phyloP scores from a whole-genome alignment of 2,113 vertebrate genomes.

The Ellobius talpinus region DNA sequence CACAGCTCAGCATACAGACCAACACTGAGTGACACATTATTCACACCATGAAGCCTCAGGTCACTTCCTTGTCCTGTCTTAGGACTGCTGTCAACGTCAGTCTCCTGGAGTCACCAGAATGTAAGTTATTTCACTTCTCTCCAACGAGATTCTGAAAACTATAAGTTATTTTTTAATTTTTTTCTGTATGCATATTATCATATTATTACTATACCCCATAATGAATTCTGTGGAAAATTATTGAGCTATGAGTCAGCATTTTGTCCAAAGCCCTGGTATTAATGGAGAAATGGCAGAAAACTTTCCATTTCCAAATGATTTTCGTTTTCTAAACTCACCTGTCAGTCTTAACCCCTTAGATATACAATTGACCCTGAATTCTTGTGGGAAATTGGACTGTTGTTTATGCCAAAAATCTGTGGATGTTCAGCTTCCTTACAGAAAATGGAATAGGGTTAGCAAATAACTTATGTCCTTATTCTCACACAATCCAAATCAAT shows the following conservation, averaged over 20 bases:
- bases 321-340: background rate
- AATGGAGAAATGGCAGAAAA: background rate
- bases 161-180: background rate
- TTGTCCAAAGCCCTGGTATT: background rate
- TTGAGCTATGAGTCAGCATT: background rate
- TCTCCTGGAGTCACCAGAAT: background rate
- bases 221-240: background rate
- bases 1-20: background rate
- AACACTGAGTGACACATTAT: background rate
- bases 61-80: background rate
- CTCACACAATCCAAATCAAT: background rate
- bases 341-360: constrained; percentile 29
- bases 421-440: background rate
- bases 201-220: background rate
- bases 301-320: background rate
- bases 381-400: background rate
- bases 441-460: background rate
- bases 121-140: constrained; percentile 10
- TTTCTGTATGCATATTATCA: background rate
- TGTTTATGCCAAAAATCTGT: background rate
- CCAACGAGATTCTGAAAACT: background rate
- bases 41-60: background rate
- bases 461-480: background rate
- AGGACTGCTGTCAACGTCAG: background rate
- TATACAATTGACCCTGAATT: background rate